A percentile compares a stretch with the other conserved stretches of the same genome.
phyloP scores from a whole-genome alignment of 2,113 vertebrate genomes.

The Phyllostomus discolor region DNA sequence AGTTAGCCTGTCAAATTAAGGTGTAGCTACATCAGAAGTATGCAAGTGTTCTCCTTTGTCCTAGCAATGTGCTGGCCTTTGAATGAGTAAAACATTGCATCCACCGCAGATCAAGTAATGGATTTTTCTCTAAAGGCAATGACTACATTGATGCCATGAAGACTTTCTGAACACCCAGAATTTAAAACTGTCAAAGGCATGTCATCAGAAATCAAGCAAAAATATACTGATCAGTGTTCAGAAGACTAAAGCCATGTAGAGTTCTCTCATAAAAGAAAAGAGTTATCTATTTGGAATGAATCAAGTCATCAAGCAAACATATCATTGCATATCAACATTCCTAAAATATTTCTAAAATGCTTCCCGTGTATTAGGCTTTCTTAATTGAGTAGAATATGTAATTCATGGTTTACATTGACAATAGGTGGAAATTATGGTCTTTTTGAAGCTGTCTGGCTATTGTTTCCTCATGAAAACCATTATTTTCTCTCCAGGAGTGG shows the following conservation, averaged over 20 bases:
- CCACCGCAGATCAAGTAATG: background rate
- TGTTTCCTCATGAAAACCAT: background rate
- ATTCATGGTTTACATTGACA: background rate
- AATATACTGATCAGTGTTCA: background rate
- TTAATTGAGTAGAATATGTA: background rate
- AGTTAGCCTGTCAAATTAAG: background rate
- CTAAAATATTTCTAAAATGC: background rate
- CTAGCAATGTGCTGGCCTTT: background rate
- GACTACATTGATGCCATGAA: background rate
- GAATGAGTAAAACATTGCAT: background rate
- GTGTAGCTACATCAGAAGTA: background rate
- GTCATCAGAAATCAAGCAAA: background rate
- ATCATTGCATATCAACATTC: background rate
- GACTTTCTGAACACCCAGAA: background rate
- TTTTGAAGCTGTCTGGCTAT: background rate
- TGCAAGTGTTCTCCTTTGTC: background rate
- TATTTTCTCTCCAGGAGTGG: background rate
- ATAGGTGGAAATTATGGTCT: background rate
- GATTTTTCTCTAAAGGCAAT: background rate
- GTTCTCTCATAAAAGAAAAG: background rate
- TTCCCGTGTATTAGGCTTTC: background rate
- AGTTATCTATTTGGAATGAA: slow-evolving; percentile 5
- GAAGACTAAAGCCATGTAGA: background rate
- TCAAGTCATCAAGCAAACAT: background rate
- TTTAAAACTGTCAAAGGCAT: background rate